Evolutionary conservation across 2,113 vertebrate species (phyloP).

Genomic region (Cryptotis parvus): DNA sequence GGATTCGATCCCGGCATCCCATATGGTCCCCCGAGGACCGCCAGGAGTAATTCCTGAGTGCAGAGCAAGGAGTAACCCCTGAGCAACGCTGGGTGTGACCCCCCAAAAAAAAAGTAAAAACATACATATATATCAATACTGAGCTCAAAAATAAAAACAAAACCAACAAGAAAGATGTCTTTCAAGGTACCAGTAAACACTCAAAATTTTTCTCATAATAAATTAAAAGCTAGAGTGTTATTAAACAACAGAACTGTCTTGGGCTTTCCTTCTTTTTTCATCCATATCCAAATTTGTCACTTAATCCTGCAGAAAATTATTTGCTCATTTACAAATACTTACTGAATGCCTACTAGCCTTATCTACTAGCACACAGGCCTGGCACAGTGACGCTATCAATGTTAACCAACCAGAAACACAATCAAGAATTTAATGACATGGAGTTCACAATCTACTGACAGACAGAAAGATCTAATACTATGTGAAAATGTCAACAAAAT

Average conservation of each 20-base stretch:
- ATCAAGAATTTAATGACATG: background rate
- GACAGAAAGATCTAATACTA: background rate
- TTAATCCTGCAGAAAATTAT: background rate
- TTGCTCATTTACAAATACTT: conserved; percentile 38
- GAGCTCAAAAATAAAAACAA: conserved; percentile 6
- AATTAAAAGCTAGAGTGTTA: conserved; percentile 22
- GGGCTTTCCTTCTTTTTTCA: background rate
- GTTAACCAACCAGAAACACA: background rate
- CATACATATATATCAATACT: background rate
- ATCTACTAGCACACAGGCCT: background rate
- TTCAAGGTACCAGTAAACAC: conserved; percentile 2
- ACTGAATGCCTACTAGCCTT: background rate
- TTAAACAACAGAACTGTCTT: background rate
- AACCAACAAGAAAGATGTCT: background rate
- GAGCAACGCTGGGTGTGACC: too few relatives aligned
- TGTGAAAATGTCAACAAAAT: background rate
- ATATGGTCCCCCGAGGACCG: too few relatives aligned
- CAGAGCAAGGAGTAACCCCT: too few relatives aligned
- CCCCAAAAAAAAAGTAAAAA: background rate
- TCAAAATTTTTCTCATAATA: conserved; percentile 31
- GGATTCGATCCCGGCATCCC: too few relatives aligned
- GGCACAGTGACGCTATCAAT: background rate
- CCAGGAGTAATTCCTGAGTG: too few relatives aligned
- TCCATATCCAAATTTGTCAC: background rate
- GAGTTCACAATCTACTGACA: background rate